Evolutionary conservation across 2,797 vertebrate species (phyloP).

Genomic region (Sebastiscus tertius): DNA sequence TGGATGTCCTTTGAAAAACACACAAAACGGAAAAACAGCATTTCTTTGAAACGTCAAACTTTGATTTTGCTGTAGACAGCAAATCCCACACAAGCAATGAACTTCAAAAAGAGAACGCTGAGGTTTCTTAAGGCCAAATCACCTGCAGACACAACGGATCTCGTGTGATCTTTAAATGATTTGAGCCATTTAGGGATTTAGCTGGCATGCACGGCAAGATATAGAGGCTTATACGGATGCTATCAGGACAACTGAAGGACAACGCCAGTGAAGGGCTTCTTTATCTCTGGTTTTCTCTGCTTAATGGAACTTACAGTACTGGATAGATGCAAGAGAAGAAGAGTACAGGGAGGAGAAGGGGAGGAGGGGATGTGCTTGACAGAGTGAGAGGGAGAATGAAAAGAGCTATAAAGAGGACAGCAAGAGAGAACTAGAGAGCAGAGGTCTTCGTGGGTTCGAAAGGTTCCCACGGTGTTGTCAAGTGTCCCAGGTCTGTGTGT

Average conservation of each 20-base stretch:
- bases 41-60: constrained; percentile 16
- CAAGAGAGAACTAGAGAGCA: background rate
- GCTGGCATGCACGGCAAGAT: background rate
- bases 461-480: background rate
- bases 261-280: constrained; percentile 10
- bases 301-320: constrained; percentile 17
- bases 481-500: background rate
- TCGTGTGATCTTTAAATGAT: constrained; percentile 17
- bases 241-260: constrained; percentile 41
- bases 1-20: background rate
- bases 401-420: background rate
- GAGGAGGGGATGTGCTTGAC: background rate
- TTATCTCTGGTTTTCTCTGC: constrained; percentile 25
- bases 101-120: constrained; percentile 13
- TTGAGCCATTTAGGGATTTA: constrained; percentile 25
- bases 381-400: background rate
- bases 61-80: constrained; percentile 30
- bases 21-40: background rate
- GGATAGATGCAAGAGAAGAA: background rate
- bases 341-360: background rate
- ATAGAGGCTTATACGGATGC: constrained; percentile 4
- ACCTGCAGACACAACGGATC: constrained; percentile 1
- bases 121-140: constrained; percentile 10
- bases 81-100: constrained; percentile 10
- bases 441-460: background rate